Evolutionary conservation across 2,888 invertebrate species (phyloP).

Genomic region (Drosophila anomalata): DNA sequence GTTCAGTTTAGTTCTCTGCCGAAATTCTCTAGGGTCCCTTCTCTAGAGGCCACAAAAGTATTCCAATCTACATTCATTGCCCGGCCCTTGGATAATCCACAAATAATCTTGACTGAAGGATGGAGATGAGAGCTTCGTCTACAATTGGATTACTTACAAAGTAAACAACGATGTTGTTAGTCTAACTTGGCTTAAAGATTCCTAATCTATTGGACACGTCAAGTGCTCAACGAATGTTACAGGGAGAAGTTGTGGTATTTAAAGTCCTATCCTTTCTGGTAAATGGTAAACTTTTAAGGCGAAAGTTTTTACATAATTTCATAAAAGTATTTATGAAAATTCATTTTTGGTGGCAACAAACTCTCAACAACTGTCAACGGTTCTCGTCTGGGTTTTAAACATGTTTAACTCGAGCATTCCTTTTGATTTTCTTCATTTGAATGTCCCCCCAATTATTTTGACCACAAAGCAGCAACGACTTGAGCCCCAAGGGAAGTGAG

Average conservation of each 20-base stretch:
- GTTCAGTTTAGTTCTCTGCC: neutral
- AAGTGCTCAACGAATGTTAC: neutral
- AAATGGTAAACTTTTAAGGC: neutral
- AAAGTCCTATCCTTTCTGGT: no score
- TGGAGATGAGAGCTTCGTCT: conserved; percentile 7
- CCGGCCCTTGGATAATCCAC: conserved; percentile 19
- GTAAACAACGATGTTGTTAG: conserved; percentile 22
- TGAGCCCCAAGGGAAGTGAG: conserved; percentile 8
- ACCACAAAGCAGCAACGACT: conserved; percentile 32
- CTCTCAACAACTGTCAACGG: neutral
- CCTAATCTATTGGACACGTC: conserved; percentile 10
- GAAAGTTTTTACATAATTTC: no score
- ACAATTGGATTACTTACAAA: conserved; percentile 1
- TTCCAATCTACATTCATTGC: conserved; percentile 30
- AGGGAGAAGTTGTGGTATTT: no score
- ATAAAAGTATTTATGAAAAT: neutral
- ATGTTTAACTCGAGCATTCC: neutral
- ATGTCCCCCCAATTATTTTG: conserved; percentile 42
- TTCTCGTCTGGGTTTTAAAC: neutral
- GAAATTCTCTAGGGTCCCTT: conserved; percentile 10
- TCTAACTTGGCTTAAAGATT: conserved; percentile 1
- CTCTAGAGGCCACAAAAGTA: conserved; percentile 22
- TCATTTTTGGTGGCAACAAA: neutral
- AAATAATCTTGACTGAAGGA: conserved; percentile 21
- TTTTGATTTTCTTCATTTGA: conserved; percentile 33